These are phyloP conservation scores for Dasyornis broadbenti DNA, from an alignment of 2,113 vertebrate genomes.

Conservation along the genomic window DNA sequence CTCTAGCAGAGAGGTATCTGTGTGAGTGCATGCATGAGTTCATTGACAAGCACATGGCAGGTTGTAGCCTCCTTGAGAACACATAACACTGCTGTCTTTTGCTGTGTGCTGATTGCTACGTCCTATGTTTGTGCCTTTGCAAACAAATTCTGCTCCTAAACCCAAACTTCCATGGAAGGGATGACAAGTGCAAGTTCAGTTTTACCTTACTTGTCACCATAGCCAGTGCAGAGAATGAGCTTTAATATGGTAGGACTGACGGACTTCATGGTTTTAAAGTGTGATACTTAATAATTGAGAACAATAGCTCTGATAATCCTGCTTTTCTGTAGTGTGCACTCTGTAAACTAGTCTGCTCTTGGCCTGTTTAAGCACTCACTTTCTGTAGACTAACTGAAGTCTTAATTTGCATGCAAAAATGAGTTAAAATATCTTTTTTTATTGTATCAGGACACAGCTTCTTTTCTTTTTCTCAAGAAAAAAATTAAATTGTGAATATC, in stretches of 20 bases:
- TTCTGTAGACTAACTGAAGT: neutral
- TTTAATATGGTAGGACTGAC: neutral
- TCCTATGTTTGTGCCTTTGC: neutral
- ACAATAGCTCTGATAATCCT: neutral
- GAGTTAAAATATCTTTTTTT: neutral
- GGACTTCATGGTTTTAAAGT: neutral
- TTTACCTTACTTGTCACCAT: neutral
- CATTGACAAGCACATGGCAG: neutral
- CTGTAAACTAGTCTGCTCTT: neutral
- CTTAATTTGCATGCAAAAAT: conserved; percentile 12
- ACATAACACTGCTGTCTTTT: neutral
- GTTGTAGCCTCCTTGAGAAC: neutral
- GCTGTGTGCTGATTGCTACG: neutral
- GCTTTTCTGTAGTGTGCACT: neutral
- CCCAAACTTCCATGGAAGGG: neutral
- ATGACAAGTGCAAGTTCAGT: neutral
- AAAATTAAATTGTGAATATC: neutral
- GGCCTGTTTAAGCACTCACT: neutral
- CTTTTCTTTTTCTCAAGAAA: neutral
- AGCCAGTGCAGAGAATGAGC: neutral
- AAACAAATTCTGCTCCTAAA: neutral
- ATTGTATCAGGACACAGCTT: neutral
- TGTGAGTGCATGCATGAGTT: neutral
- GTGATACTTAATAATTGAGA: neutral
- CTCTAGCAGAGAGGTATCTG: neutral